Conservation (phyloP, 2,113 vertebrate genomes). For the Nothobranchius kuhntae region DNA sequence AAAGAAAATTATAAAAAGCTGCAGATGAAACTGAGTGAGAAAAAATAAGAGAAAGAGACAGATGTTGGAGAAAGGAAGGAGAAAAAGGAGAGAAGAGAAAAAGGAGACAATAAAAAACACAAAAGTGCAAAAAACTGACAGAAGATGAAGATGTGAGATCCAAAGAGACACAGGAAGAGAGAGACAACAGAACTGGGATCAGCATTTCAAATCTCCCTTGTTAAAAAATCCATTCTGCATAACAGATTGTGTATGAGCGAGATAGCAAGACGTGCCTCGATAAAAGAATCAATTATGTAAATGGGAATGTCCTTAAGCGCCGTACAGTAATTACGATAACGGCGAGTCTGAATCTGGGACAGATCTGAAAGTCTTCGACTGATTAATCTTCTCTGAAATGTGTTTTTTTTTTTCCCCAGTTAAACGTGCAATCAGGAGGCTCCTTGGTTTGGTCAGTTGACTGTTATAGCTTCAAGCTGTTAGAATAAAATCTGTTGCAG, state of each 20-base stretch:
- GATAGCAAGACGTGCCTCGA: slow-evolving; percentile 60
- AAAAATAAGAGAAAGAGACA: background rate
- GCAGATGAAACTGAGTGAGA: slow-evolving; percentile 2
- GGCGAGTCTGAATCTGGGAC: slow-evolving; percentile 42
- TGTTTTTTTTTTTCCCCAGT: slow-evolving; percentile 1
- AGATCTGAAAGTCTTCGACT: slow-evolving; percentile 40
- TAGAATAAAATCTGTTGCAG: background rate
- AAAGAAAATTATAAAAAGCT: slow-evolving; percentile 11
- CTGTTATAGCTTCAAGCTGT: background rate
- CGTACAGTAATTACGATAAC: slow-evolving; percentile 71
- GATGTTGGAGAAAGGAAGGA: background rate
- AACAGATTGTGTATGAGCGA: slow-evolving; percentile 60
- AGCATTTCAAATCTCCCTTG: slow-evolving; percentile 58
- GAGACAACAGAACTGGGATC: slow-evolving; percentile 56
- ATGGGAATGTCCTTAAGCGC: slow-evolving; percentile 60
- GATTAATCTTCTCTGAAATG: slow-evolving; percentile 53
- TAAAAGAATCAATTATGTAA: slow-evolving; percentile 76
- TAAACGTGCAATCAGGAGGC: slow-evolving; percentile 5
- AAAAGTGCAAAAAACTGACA: background rate
- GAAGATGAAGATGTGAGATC: background rate
- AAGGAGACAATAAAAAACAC: background rate
- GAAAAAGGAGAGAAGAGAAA: background rate
- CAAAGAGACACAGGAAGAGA: slow-evolving; percentile 26
- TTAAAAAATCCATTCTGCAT: slow-evolving; percentile 62
- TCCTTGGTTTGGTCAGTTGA: background rate